Evolutionary conservation across 2,888 invertebrate genomes (phyloP), one percentile per base, ranked within the genome.

Genomic region (Tyria jacobaeae): DNA sequence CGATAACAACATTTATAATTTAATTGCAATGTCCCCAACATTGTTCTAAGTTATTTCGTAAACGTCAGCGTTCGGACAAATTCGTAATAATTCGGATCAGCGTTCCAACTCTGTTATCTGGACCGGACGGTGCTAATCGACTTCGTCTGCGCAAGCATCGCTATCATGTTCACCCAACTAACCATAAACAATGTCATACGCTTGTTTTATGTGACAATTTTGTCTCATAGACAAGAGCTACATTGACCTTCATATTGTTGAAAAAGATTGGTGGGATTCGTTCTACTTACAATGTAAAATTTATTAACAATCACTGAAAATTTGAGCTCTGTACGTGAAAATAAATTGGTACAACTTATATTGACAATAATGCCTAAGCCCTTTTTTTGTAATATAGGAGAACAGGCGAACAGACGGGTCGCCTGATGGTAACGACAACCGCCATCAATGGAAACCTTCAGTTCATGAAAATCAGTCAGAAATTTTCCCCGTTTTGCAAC

Each of bases 81-180:
- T 69, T 82, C 72, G 73, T 79, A 83, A 84, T 86, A 86, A 82
- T 88, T 88, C 78, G 83, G 89, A 90, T 92, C 92, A 92, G 92
- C 92, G 84, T 91, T 92, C 90, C 83, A 76, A 83, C 81, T 81
- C 76, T 81, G 85, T 87, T 93, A 92, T 92, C 92, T 88, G 81
- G 77, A 90, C 91, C 92, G 92, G 92, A 92, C 85, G 90, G 70
- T 66, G 83, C 84, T 89, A 91, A 91, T 89, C 90, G 87, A 74
- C 84, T 83, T 83, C 86, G 89, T 87, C 82, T 85, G 88, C 86
- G 85, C 88, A 84, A 85, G 84, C 78, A 78, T 72, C 78, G 85
- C 85, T 91, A 91, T 90, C 90, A 84, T 77, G 76, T 81, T 83
- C 83, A 80, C 78, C 77, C 78, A 77, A 79, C 82, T 73, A 75